These are phyloP conservation scores for Polydrusus pterygomalis DNA, from an alignment of 2,888 invertebrate species.

Conservation along the genomic window DNA sequence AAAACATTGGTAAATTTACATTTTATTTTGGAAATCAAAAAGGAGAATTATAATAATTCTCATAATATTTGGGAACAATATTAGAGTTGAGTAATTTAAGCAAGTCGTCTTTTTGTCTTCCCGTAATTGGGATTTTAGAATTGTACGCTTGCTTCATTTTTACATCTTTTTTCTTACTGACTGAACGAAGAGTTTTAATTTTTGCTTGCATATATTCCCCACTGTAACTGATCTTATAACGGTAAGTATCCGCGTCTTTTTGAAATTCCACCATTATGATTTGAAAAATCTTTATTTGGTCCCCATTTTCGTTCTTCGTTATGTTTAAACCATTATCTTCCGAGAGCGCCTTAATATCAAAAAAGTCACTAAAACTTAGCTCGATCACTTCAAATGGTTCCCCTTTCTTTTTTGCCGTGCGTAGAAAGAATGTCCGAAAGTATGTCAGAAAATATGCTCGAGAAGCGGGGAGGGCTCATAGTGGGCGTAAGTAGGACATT, in stretches of 20 bases:
- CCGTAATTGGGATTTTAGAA: not conserved
- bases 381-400: conserved; percentile 5
- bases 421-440: not conserved
- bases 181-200: not conserved
- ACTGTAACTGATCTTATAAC: conserved; percentile 2
- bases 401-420: not conserved
- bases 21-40: not conserved
- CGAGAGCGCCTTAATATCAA: not conserved
- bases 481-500: no score
- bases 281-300: not conserved
- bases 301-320: not conserved
- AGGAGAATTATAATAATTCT: not conserved
- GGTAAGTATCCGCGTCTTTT: conserved; percentile 1
- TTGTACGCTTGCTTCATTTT: conserved; percentile 1
- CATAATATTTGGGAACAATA: not conserved
- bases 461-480: no score
- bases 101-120: not conserved
- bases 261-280: not conserved
- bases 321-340: not conserved
- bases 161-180: not conserved
- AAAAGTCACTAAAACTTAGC: not conserved
- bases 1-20: no score
- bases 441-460: no score
- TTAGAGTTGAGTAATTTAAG: not conserved
- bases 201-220: not conserved